Conservation (phyloP, 2,888 invertebrate species). For the Lydus trimaculatus region DNA sequence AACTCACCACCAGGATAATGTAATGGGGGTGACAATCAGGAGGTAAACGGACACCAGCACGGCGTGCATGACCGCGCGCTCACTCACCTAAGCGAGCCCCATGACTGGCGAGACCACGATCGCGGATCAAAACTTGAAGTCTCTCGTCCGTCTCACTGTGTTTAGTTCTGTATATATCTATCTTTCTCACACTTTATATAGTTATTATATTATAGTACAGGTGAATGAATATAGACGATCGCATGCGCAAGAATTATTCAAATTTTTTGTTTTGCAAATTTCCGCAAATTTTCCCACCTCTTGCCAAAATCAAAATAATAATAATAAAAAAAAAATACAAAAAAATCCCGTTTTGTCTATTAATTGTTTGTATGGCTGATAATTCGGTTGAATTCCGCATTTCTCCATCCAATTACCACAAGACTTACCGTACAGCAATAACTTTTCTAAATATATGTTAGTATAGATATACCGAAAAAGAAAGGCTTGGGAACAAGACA, state of each 20-base stretch:
- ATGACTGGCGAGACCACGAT: conserved; percentile 51
- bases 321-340: too few relatives aligned
- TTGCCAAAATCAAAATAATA: too few relatives aligned
- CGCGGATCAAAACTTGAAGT: conserved; percentile 33
- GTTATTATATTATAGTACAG: background rate
- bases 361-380: too few relatives aligned
- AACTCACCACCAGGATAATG: conserved; percentile 89
- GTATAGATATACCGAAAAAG: conserved; percentile 33
- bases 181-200: background rate
- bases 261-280: background rate
- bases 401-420: conserved; percentile 31
- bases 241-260: background rate
- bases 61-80: conserved; percentile 62
- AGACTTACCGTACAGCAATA: too few relatives aligned
- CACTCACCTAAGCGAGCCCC: conserved; percentile 59
- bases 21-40: conserved; percentile 87
- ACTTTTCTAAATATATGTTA: background rate
- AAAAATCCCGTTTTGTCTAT: too few relatives aligned
- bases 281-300: background rate
- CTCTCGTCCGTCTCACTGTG: conserved; percentile 5
- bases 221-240: background rate
- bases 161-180: background rate
- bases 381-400: conserved; percentile 42
- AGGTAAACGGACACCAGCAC: conserved; percentile 84
- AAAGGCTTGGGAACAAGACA: conserved; percentile 45